Evolutionary conservation across 1,140 invertebrate genomes (phyloP).

Genomic region (Aricia agestis): DNA sequence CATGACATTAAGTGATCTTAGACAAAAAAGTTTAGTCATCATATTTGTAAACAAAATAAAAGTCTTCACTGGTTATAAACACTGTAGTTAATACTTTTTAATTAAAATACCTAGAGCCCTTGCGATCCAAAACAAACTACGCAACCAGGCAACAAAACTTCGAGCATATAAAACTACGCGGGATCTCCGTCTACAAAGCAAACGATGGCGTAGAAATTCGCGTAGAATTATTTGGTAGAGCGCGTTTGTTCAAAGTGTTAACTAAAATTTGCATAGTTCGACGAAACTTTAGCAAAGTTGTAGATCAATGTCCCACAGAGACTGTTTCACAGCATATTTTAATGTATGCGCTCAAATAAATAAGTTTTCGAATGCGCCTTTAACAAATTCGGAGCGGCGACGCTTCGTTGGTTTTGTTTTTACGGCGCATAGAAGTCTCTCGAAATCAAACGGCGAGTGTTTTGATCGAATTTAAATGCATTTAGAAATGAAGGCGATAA

Average conservation of each 20-base stretch:
- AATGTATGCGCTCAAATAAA: conserved; percentile 35
- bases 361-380: conserved; percentile 25
- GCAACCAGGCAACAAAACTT: conserved; percentile 24
- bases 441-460: not conserved
- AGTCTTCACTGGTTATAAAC: too few species aligned
- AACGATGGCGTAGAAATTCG: conserved; percentile 12
- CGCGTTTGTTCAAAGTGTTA: conserved; percentile 58
- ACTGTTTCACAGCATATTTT: conserved; percentile 42
- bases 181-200: not conserved
- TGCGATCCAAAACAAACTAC: too few species aligned
- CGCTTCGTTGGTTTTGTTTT: conserved; percentile 8
- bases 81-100: too few species aligned
- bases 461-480: too few species aligned
- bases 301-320: conserved; percentile 49
- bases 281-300: conserved; percentile 53
- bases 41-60: too few species aligned
- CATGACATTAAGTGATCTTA: too few species aligned
- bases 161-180: not conserved
- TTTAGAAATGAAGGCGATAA: too few species aligned
- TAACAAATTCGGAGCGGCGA: not conserved
- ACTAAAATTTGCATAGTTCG: conserved; percentile 68
- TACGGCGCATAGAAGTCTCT: not conserved
- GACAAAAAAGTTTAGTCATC: too few species aligned
- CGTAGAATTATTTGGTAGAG: conserved; percentile 39
- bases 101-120: too few species aligned